Evolutionary conservation across 2,888 invertebrate genomes (phyloP), one percentile per base, ranked within the genome.

Genomic region (Cinara cedri): DNA sequence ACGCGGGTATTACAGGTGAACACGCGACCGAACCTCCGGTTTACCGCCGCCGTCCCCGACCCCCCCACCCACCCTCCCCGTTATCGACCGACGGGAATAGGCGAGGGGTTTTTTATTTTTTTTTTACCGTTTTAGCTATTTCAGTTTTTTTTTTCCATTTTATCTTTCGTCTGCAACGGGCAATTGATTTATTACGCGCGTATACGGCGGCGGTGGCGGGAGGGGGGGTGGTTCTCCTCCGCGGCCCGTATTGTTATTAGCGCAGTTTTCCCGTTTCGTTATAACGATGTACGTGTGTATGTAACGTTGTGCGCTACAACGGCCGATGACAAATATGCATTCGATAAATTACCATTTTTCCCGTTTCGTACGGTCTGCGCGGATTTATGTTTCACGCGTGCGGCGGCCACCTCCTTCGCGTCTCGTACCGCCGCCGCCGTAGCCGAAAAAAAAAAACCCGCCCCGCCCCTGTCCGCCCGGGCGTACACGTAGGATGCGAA

Each of bases 131-230:
- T 3, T 51, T n/a, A n/a, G n/a, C n/a, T 11, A 26, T 46, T n/a
- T 51, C 1, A 34, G 0, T 0, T n/a, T 34, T 46, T 55, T 55
- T 62, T 62, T 24, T 72, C 34, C 51, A 63, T 60, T 78, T 68
- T 70, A 78, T 78, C 70, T 70, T 60, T 57, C 68, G 68, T 70
- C 68, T 57, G 70, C 57, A 68, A 76, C 68, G 68, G 46, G 55
- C 57, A 70, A 78, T 78, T 78, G 78, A 78, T 78, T 78, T 78
- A 78, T 78, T 51, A 24, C 16, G 63, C 62, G 51, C n/a, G n/a
- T n/a, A n/a, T 34, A 34, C 21, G 63, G 16, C 49, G 60, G n/a
- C n/a, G n/a, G n/a, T n/a, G n/a, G n/a, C n/a, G n/a, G n/a, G n/a
- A n/a, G n/a, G n/a, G n/a, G n/a, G n/a, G n/a, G n/a, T n/a, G n/a